A percentile compares a stretch with the other conserved stretches of the same genome.
Conservation (phyloP, 2,888 invertebrate species). For the Spisula solida region DNA sequence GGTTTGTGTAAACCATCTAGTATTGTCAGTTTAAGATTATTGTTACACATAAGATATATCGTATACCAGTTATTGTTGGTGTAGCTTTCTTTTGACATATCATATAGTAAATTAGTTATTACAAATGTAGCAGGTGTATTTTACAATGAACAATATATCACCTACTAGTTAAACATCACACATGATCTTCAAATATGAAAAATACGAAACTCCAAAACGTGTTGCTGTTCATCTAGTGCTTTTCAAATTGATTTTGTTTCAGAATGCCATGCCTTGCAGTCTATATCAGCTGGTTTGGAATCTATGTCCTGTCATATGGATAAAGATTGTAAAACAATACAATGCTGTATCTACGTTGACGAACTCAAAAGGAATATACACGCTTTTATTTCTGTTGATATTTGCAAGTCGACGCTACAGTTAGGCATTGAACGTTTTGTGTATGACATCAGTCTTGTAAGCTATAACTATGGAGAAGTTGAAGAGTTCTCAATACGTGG, state of each 20-base stretch:
- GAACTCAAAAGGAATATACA: constrained; percentile 11
- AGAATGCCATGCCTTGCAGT: constrained; percentile 64
- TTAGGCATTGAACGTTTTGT: constrained; percentile 47
- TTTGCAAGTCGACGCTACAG: neutral
- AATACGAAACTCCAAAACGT: too few relatives aligned
- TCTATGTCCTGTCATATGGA: constrained; percentile 62
- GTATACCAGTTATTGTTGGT: too few relatives aligned
- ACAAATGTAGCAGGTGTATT: too few relatives aligned
- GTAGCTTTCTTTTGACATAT: too few relatives aligned
- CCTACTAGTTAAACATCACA: too few relatives aligned
- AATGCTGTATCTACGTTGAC: constrained; percentile 18
- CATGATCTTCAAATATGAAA: too few relatives aligned
- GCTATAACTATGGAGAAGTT: constrained; percentile 63
- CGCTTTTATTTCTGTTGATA: neutral
- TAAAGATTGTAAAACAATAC: constrained; percentile 38
- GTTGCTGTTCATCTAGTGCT: neutral
- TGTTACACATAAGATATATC: too few relatives aligned
- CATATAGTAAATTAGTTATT: too few relatives aligned
- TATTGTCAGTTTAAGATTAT: too few relatives aligned
- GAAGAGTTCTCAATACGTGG: constrained; percentile 65
- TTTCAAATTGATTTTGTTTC: constrained; percentile 23
- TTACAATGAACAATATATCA: too few relatives aligned
- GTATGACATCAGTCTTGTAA: constrained; percentile 55
- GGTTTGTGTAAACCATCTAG: too few relatives aligned
- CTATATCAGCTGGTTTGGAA: neutral